These are phyloP conservation scores for Caiman crocodilus DNA, from an alignment of 2,797 vertebrate genomes.

Conservation along the genomic window DNA sequence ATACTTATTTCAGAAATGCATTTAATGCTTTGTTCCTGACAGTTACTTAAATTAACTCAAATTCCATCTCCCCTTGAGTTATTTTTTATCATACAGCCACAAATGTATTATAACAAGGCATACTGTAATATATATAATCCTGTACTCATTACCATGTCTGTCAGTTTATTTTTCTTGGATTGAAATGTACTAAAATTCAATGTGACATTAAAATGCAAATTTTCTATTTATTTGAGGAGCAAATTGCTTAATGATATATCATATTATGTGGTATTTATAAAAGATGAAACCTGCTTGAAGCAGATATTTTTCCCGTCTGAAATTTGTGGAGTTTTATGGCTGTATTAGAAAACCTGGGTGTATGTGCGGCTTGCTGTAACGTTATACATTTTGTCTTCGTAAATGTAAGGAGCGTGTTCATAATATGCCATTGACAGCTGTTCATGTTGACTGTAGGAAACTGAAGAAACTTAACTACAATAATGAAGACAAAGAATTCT, in stretches of 20 bases:
- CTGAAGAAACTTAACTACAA: conserved; percentile 54
- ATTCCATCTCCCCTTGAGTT: conserved; percentile 86
- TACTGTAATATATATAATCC: conserved; percentile 95
- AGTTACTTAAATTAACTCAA: conserved; percentile 87
- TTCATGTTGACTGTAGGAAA: conserved; percentile 47
- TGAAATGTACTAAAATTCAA: conserved; percentile 93
- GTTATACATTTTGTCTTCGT: conserved; percentile 46
- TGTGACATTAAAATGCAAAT: conserved; percentile 94
- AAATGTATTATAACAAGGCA: conserved; percentile 94
- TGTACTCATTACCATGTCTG: conserved; percentile 93
- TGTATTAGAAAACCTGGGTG: conserved; percentile 53
- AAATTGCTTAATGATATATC: conserved; percentile 69
- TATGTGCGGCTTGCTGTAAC: conserved; percentile 46
- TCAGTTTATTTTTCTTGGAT: conserved; percentile 89
- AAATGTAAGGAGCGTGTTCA: conserved; percentile 58
- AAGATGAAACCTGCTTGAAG: conserved; percentile 37
- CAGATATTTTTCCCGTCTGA: conserved; percentile 28
- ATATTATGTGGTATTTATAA: conserved; percentile 58
- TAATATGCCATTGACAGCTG: conserved; percentile 44
- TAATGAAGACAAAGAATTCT: conserved; percentile 37
- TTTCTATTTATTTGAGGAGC: conserved; percentile 91
- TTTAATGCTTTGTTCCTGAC: conserved; percentile 89
- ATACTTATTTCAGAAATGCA: conserved; percentile 81
- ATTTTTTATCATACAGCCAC: conserved; percentile 89
- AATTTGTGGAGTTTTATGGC: conserved; percentile 59